A percentile compares a stretch with the other conserved stretches of the same genome.
phyloP scores from a whole-genome alignment of 1,140 invertebrate species.

The Papilio helenus region DNA sequence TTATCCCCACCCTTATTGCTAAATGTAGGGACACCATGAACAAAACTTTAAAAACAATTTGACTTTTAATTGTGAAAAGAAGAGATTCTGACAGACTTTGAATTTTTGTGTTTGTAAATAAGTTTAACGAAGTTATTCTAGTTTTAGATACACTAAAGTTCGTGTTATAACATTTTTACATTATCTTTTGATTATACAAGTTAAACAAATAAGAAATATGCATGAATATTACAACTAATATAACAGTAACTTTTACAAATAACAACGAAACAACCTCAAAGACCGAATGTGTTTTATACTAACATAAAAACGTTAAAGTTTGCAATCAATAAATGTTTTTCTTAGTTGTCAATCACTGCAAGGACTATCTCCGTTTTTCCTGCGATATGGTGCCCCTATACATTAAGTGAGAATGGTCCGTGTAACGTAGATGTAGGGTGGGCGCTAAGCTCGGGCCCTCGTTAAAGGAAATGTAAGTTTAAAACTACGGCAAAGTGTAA shows the following conservation, averaged over 20 bases:
- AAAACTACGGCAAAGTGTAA: conserved; percentile 17
- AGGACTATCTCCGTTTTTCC: not conserved
- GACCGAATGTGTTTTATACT: too few species aligned
- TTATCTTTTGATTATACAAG: too few species aligned
- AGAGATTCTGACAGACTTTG: not conserved
- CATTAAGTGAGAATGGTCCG: conserved; percentile 12
- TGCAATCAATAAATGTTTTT: not conserved
- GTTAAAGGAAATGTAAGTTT: conserved; percentile 35
- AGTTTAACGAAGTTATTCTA: too few species aligned
- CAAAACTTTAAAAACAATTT: not conserved
- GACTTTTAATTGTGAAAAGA: not conserved
- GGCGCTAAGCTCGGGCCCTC: conserved; percentile 19
- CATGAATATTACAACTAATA: too few species aligned
- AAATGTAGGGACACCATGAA: not conserved
- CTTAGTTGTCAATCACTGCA: not conserved
- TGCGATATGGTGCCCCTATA: not conserved
- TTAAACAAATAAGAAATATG: too few species aligned
- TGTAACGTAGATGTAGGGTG: conserved; percentile 7
- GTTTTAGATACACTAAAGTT: too few species aligned
- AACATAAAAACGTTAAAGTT: too few species aligned
- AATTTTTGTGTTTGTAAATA: too few species aligned
- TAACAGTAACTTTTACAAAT: too few species aligned
- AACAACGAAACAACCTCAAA: too few species aligned
- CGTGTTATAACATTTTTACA: too few species aligned
- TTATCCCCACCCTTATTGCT: conserved; percentile 21